Percentiles rank a stretch among this genome's conserved stretches.
These are phyloP conservation scores for Erannis defoliaria DNA, from an alignment of 2,888 invertebrate species.

Conservation along the genomic window DNA sequence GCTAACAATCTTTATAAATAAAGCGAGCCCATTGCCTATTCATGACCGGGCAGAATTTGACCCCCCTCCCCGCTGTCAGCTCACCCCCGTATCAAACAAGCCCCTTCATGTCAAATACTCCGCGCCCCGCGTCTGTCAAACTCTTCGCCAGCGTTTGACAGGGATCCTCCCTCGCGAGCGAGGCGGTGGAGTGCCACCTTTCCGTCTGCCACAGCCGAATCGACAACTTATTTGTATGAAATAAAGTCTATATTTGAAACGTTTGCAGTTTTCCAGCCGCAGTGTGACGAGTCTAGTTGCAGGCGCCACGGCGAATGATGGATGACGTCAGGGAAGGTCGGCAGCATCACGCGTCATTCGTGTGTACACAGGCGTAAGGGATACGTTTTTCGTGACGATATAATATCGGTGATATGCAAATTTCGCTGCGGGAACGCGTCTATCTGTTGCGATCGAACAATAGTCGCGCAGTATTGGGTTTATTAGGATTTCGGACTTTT, in stretches of 20 bases:
- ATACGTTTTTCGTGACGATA: slow-evolving; percentile 87
- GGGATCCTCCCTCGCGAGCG: slow-evolving; percentile 83
- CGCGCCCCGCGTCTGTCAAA: slow-evolving; percentile 87
- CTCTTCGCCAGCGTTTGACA: slow-evolving; percentile 86
- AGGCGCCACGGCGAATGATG: slow-evolving; percentile 86
- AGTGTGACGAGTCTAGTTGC: slow-evolving; percentile 84
- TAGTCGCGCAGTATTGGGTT: slow-evolving; percentile 45
- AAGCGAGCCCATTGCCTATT: slow-evolving; percentile 86
- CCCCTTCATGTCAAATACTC: slow-evolving; percentile 87
- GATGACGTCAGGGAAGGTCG: slow-evolving; percentile 86
- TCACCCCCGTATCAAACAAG: slow-evolving; percentile 85
- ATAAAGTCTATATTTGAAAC: slow-evolving; percentile 52
- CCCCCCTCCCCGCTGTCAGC: slow-evolving; percentile 74
- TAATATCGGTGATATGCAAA: slow-evolving; percentile 87
- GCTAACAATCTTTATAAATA: slow-evolving; percentile 85
- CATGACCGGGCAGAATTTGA: slow-evolving; percentile 85
- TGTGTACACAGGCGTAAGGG: slow-evolving; percentile 87
- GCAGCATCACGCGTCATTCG: slow-evolving; percentile 86
- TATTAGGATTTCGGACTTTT: slow-evolving; percentile 45
- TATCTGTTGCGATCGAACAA: slow-evolving; percentile 61
- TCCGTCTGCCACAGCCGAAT: slow-evolving; percentile 45
- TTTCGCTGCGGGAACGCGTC: slow-evolving; percentile 73
- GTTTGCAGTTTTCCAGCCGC: slow-evolving; percentile 55
- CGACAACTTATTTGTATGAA: slow-evolving; percentile 39
- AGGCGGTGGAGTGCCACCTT: slow-evolving; percentile 82